A percentile compares a stretch with the other conserved stretches of the same genome.
Conservation (phyloP, 2,797 vertebrate species). For the Epinephelus coioides region DNA sequence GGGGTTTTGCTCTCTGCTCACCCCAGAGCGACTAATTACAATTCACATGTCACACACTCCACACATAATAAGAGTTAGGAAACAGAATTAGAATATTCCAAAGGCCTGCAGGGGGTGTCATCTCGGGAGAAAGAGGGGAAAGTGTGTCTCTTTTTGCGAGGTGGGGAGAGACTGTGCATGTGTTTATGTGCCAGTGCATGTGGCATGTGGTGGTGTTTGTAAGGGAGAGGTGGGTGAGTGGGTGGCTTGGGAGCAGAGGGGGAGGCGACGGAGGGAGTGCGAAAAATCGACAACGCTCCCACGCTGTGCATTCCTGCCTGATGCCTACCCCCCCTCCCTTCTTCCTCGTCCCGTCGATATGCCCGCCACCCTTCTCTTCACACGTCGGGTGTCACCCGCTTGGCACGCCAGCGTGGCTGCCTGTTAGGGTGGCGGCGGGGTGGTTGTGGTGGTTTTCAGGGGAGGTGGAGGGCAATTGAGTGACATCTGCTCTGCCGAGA, state of each 20-base stretch:
- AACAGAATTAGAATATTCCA: slow-evolving; percentile 93
- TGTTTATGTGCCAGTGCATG: slow-evolving; percentile 68
- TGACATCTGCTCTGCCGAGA: slow-evolving; percentile 94
- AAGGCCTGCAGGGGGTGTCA: slow-evolving; percentile 87
- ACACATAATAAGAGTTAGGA: slow-evolving; percentile 91
- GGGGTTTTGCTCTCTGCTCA: slow-evolving; percentile 76
- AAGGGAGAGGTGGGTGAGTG: slow-evolving; percentile 63
- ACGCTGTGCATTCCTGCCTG: slow-evolving; percentile 79
- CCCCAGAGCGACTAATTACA: slow-evolving; percentile 94
- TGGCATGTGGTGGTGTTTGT: slow-evolving; percentile 62
- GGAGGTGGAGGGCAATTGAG: slow-evolving; percentile 87
- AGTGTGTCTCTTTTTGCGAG: slow-evolving; percentile 74
- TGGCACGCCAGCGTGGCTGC: slow-evolving; percentile 77
- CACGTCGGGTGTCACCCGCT: slow-evolving; percentile 84
- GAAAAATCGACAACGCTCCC: slow-evolving; percentile 72
- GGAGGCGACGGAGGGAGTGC: slow-evolving; percentile 48
- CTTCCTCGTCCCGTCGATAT: slow-evolving; percentile 63
- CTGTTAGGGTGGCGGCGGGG: slow-evolving; percentile 79
- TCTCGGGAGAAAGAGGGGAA: slow-evolving; percentile 81
- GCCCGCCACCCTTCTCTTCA: slow-evolving; percentile 72
- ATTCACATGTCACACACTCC: slow-evolving; percentile 91
- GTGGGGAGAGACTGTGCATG: slow-evolving; percentile 46
- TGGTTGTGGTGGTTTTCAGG: slow-evolving; percentile 37
- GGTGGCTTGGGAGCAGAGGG: slow-evolving; percentile 57
- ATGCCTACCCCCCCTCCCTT: slow-evolving; percentile 31